These are phyloP conservation scores for Craniophora ligustri DNA, from an alignment of 2,888 invertebrate species.

Conservation along the genomic window DNA sequence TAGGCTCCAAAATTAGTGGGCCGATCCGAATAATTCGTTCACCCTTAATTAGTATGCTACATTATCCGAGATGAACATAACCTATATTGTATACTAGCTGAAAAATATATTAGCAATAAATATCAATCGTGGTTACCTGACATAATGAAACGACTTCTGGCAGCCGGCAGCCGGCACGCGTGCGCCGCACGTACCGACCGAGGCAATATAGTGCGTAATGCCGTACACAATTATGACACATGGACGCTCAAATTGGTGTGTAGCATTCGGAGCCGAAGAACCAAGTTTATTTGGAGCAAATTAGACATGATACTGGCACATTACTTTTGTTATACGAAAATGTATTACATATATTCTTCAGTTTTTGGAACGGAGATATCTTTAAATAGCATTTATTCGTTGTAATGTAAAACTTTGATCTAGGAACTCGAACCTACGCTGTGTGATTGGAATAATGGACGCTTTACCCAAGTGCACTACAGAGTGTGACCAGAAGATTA, in stretches of 20 bases:
- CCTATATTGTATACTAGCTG: too few relatives aligned
- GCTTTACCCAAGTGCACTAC: too few relatives aligned
- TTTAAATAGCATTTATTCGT: too few relatives aligned
- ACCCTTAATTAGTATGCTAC: too few relatives aligned
- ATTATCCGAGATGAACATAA: too few relatives aligned
- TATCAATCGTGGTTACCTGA: constrained; percentile 51
- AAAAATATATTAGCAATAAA: constrained; percentile 46
- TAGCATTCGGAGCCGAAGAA: constrained; percentile 28
- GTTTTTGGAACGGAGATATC: too few relatives aligned
- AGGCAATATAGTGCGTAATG: constrained; percentile 50
- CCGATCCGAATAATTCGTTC: too few relatives aligned
- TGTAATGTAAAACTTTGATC: too few relatives aligned
- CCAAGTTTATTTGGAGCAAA: constrained; percentile 40
- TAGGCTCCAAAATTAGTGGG: too few relatives aligned
- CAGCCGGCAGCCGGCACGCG: constrained; percentile 25
- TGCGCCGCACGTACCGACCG: constrained; percentile 41
- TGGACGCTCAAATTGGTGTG: constrained; percentile 38
- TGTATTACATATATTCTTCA: constrained; percentile 1
- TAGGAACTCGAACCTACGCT: too few relatives aligned
- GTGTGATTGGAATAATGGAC: too few relatives aligned
- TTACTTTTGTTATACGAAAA: constrained; percentile 6
- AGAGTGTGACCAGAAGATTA: too few relatives aligned
- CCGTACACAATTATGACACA: constrained; percentile 54
- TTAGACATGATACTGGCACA: constrained; percentile 38
- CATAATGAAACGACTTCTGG: constrained; percentile 37